phyloP scores from a whole-genome alignment of 1,140 invertebrate genomes.

The Drosophila ficusphila region DNA sequence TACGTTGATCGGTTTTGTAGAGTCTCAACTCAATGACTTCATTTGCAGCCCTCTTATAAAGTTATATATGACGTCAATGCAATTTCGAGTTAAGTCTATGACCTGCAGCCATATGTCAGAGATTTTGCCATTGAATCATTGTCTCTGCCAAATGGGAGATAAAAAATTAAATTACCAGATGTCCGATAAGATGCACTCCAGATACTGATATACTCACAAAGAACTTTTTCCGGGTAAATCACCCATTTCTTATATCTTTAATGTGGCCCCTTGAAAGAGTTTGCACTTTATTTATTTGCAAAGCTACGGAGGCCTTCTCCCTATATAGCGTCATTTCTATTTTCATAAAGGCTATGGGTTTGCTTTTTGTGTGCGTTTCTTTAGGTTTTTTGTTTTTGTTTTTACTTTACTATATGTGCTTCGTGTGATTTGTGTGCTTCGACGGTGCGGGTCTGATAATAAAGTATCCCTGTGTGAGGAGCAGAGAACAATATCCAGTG shows the following conservation, averaged over 20 bases:
- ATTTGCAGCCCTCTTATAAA: conserved; percentile 10
- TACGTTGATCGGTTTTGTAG: conserved; percentile 18
- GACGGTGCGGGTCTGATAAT: conserved; percentile 55
- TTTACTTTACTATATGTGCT: conserved; percentile 23
- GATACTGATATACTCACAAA: conserved; percentile 3
- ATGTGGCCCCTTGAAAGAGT: conserved; percentile 13
- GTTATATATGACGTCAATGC: conserved; percentile 44
- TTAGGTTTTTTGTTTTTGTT: background rate
- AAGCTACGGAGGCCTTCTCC: conserved; percentile 22
- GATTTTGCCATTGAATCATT: conserved; percentile 39
- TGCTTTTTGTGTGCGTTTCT: conserved; percentile 25
- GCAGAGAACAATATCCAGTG: conserved; percentile 1
- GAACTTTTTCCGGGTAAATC: conserved; percentile 38
- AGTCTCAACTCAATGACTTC: conserved; percentile 22
- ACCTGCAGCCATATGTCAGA: conserved; percentile 40
- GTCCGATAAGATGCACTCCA: conserved; percentile 18
- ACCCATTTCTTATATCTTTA: conserved; percentile 4
- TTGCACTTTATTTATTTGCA: conserved; percentile 41
- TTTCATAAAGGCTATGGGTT: conserved; percentile 66
- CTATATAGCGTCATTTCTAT: conserved; percentile 74
- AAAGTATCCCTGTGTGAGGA: conserved; percentile 26
- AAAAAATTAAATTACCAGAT: conserved; percentile 56
- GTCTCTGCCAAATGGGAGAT: conserved; percentile 1
- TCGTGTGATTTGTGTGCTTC: conserved; percentile 46
- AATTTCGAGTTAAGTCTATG: conserved; percentile 16